These are phyloP conservation scores for Pachymerium ferrugineum DNA, from an alignment of 2,888 invertebrate species.

Conservation along the genomic window DNA sequence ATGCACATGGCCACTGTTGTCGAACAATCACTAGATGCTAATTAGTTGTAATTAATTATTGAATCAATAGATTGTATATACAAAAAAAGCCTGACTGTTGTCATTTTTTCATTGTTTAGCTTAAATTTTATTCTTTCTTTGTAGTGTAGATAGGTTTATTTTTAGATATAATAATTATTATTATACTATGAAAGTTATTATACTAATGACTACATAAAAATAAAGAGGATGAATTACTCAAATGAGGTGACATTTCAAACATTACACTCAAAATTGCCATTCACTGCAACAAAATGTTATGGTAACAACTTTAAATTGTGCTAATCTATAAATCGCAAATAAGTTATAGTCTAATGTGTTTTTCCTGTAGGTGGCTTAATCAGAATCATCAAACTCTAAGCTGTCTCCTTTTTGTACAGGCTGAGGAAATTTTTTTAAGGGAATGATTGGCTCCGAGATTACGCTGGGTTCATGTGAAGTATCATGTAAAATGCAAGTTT, in stretches of 20 bases:
- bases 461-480: no score
- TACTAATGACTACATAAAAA: neutral
- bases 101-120: neutral
- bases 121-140: neutral
- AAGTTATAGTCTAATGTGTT: no score
- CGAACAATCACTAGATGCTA: conserved; percentile 21
- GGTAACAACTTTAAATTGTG: no score
- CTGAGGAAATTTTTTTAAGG: neutral
- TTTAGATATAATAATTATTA: neutral
- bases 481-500: no score
- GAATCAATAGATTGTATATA: conserved; percentile 12
- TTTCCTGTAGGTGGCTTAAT: no score
- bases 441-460: neutral
- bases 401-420: neutral
- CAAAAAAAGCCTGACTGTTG: conserved; percentile 3
- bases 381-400: neutral
- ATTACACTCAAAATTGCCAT: no score
- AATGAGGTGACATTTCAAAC: neutral
- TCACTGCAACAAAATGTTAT: no score
- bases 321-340: no score
- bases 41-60: neutral
- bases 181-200: neutral
- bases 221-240: neutral
- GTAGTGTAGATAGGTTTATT: neutral
- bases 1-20: conserved; percentile 16